These are phyloP conservation scores for Drosophila formosana DNA, from an alignment of 2,888 invertebrate species.

Conservation along the genomic window DNA sequence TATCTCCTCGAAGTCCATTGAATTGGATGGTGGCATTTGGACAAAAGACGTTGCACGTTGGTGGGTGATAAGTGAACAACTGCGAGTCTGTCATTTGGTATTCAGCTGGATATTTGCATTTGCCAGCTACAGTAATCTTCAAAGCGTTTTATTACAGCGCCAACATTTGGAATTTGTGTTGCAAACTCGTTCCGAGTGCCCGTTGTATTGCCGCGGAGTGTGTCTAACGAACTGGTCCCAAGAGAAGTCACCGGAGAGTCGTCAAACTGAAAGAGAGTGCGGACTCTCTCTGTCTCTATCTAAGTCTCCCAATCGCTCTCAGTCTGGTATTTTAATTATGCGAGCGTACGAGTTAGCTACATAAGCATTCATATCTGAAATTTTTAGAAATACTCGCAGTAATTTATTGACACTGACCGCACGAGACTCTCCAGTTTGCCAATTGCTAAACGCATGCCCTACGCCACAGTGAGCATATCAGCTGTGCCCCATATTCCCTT, in stretches of 20 bases:
- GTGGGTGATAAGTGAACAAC: constrained; percentile 26
- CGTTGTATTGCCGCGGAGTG: constrained; percentile 45
- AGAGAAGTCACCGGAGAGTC: constrained; percentile 5
- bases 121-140: constrained; percentile 23
- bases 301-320: not conserved
- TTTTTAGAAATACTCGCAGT: constrained; percentile 12
- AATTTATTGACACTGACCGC: constrained; percentile 20
- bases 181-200: constrained; percentile 61
- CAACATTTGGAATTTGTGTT: constrained; percentile 18
- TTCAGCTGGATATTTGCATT: constrained; percentile 1
- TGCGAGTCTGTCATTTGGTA: not conserved
- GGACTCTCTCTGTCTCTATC: not conserved
- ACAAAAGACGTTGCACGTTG: constrained; percentile 17
- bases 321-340: constrained; percentile 48
- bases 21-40: not conserved
- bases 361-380: constrained; percentile 22
- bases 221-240: constrained; percentile 56
- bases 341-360: constrained; percentile 5
- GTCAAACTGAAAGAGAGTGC: not conserved
- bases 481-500: not conserved
- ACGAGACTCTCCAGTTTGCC: constrained; percentile 16
- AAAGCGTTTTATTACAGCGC: constrained; percentile 18
- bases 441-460: constrained; percentile 13
- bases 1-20: constrained; percentile 86
- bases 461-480: not conserved